Percentiles rank a stretch among this genome's conserved stretches.
Evolutionary conservation across 2,113 vertebrate species (phyloP).

Genomic region (Eurystomus gularis): DNA sequence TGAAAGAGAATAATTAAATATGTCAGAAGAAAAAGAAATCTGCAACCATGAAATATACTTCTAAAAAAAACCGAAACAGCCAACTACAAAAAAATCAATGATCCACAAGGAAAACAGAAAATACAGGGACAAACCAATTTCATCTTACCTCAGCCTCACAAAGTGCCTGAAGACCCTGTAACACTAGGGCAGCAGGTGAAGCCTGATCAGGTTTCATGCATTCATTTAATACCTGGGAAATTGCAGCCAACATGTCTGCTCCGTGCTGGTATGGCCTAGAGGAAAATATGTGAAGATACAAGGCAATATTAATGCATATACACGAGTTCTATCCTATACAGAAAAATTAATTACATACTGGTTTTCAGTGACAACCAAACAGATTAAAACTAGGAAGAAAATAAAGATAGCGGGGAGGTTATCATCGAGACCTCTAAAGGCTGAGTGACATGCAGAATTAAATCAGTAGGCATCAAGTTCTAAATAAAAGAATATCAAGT

Average conservation of each 20-base stretch:
- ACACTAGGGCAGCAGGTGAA: constrained; percentile 84
- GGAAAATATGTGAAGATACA: background rate
- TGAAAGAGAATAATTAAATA: background rate
- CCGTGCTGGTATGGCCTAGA: constrained; percentile 93
- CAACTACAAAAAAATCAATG: background rate
- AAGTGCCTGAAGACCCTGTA: constrained; percentile 90
- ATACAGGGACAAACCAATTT: background rate
- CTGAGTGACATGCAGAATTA: background rate
- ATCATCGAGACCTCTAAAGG: background rate
- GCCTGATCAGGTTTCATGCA: constrained; percentile 86
- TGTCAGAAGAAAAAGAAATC: background rate
- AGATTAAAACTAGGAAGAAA: background rate
- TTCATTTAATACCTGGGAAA: constrained; percentile 85
- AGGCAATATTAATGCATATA: background rate
- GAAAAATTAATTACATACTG: background rate
- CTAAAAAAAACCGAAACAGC: background rate
- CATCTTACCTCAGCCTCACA: constrained; percentile 88
- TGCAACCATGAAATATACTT: background rate
- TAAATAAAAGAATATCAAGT: background rate
- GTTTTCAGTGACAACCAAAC: background rate
- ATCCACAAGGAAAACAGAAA: background rate
- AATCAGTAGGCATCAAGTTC: background rate
- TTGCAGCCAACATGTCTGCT: constrained; percentile 93
- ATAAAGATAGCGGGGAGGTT: background rate
- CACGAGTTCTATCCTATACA: background rate